Percentiles rank a stretch among this genome's conserved stretches.
Conservation (phyloP, 2,888 invertebrate species). For the Oscheius sp. region DNA sequence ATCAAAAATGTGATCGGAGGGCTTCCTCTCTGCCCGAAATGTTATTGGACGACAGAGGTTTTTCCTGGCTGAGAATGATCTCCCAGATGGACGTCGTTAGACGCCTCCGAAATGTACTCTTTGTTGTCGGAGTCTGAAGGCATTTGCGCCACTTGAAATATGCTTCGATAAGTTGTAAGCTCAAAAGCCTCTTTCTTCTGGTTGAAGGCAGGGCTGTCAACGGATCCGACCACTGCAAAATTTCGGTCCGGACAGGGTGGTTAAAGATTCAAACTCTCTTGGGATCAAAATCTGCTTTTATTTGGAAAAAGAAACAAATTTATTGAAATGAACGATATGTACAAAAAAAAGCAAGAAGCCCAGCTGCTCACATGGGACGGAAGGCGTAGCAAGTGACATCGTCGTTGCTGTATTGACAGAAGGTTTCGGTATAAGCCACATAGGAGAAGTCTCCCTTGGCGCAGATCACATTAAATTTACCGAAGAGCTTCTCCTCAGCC, state of each 20-base stretch:
- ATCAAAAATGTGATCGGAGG: too few relatives aligned
- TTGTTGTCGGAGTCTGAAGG: too few relatives aligned
- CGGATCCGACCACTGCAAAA: too few relatives aligned
- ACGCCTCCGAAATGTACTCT: too few relatives aligned
- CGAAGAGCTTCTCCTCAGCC: slow-evolving; percentile 64
- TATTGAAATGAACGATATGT: not conserved
- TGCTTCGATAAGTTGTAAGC: too few relatives aligned
- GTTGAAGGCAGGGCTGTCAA: too few relatives aligned
- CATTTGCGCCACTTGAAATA: too few relatives aligned
- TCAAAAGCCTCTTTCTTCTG: too few relatives aligned
- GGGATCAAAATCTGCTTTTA: not conserved
- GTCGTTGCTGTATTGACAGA: slow-evolving; percentile 59
- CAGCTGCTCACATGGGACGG: slow-evolving; percentile 52
- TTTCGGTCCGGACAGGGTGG: too few relatives aligned
- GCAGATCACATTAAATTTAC: slow-evolving; percentile 68
- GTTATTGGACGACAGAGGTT: not conserved
- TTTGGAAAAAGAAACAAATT: not conserved
- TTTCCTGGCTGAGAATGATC: not conserved
- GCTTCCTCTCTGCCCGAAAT: not conserved
- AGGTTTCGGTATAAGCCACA: slow-evolving; percentile 65
- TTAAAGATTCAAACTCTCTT: too few relatives aligned
- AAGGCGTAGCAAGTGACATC: slow-evolving; percentile 69
- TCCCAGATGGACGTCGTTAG: not conserved
- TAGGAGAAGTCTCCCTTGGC: slow-evolving; percentile 67
- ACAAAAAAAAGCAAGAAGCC: too few relatives aligned